These are phyloP conservation scores for Callyntrura sp. DNA, from an alignment of 2,888 invertebrate species.

Conservation along the genomic window DNA sequence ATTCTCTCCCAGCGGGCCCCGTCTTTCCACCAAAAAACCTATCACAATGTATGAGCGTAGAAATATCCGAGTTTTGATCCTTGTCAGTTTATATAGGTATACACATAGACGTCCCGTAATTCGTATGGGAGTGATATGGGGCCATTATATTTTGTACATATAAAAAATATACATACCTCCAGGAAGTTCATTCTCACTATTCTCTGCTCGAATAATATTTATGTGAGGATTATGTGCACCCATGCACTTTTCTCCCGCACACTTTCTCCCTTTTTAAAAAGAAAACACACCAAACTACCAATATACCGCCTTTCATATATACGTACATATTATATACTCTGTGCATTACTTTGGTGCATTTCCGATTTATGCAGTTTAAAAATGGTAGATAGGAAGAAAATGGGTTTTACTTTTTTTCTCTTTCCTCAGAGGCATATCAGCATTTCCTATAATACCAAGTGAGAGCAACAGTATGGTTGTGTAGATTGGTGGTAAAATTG, in stretches of 20 bases:
- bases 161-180: too few relatives aligned
- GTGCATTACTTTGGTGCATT: not conserved
- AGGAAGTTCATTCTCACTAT: slow-evolving; percentile 37
- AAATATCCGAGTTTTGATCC: slow-evolving; percentile 24
- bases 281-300: not conserved
- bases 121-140: not conserved
- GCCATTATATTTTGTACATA: too few relatives aligned
- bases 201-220: slow-evolving; percentile 30
- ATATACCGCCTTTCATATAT: not conserved
- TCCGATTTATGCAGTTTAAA: not conserved
- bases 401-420: slow-evolving; percentile 49
- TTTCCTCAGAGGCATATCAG: slow-evolving; percentile 51
- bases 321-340: too few relatives aligned
- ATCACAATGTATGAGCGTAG: too few relatives aligned
- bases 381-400: slow-evolving; percentile 33
- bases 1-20: slow-evolving; percentile 26
- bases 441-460: slow-evolving; percentile 17
- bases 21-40: not conserved
- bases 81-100: slow-evolving; percentile 47
- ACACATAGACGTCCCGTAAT: not conserved
- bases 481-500: slow-evolving; percentile 16
- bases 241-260: slow-evolving; percentile 52
- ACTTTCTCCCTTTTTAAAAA: slow-evolving; percentile 6
- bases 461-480: slow-evolving; percentile 53
- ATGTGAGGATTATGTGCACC: slow-evolving; percentile 57